phyloP scores from a whole-genome alignment of 1,140 invertebrate genomes.

The Galendromus occidentalis region DNA sequence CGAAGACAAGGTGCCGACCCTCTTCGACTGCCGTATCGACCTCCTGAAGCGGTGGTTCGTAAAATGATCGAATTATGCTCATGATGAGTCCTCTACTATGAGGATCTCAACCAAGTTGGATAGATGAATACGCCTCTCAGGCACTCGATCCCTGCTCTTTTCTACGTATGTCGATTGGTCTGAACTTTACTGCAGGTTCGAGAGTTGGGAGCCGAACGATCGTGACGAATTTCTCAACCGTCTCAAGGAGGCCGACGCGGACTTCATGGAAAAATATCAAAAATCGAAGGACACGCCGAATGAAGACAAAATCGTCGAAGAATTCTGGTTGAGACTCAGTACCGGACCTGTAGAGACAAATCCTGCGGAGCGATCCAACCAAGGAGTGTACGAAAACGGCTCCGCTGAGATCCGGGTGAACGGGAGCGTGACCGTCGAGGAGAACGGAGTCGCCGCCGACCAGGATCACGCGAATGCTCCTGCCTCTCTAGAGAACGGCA shows the following conservation, averaged over 20 bases:
- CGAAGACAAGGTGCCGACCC: conserved; percentile 45
- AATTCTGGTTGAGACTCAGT: neutral
- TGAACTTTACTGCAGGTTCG: neutral
- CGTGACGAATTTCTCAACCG: neutral
- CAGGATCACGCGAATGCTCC: too few species aligned
- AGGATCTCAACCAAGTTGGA: neutral
- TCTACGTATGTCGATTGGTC: neutral
- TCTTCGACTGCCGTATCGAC: conserved; percentile 69
- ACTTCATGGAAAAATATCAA: neutral
- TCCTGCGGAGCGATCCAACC: too few species aligned
- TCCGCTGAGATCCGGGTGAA: too few species aligned
- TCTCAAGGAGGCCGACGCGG: neutral
- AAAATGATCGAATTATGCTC: neutral
- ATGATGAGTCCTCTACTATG: neutral
- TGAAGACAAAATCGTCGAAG: neutral
- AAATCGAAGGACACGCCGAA: neutral
- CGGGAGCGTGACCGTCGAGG: too few species aligned
- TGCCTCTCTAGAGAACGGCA: too few species aligned
- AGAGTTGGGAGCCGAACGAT: neutral
- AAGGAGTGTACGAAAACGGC: too few species aligned
- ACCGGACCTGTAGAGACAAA: neutral
- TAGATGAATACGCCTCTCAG: neutral
- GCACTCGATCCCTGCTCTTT: neutral
- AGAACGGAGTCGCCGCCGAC: too few species aligned
- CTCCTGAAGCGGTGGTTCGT: conserved; percentile 58